Conservation (phyloP, 2,888 invertebrate species). For the Epinotia brunnichana region DNA sequence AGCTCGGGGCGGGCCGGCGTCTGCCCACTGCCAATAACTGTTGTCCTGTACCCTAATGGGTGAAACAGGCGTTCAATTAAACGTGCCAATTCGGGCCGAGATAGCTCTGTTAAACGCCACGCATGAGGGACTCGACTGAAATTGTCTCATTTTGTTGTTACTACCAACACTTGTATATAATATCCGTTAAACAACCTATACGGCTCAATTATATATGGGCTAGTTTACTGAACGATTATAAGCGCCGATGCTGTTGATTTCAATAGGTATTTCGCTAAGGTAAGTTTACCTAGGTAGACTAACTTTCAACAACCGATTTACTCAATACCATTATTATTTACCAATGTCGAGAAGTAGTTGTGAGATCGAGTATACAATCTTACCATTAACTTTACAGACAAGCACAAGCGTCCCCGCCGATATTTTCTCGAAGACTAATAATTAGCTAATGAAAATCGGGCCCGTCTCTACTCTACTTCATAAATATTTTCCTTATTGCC, state of each 20-base stretch:
- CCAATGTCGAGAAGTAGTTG: background rate
- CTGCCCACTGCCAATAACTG: slow-evolving; percentile 70
- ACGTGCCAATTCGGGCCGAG: slow-evolving; percentile 71
- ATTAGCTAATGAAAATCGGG: slow-evolving; percentile 80
- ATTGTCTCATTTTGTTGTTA: slow-evolving; percentile 55
- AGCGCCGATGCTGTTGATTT: background rate
- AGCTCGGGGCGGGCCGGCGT: slow-evolving; percentile 47
- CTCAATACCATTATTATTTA: background rate
- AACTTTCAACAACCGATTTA: background rate
- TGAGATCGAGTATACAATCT: background rate
- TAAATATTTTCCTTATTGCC: slow-evolving; percentile 82
- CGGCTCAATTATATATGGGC: background rate
- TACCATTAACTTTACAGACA: slow-evolving; percentile 31
- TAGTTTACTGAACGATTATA: no score
- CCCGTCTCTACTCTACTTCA: slow-evolving; percentile 71
- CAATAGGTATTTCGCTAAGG: background rate
- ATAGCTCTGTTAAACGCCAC: slow-evolving; percentile 64
- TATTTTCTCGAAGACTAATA: slow-evolving; percentile 56
- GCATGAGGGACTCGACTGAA: slow-evolving; percentile 56
- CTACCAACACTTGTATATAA: slow-evolving; percentile 47
- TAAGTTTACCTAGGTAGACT: background rate
- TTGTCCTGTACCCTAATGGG: slow-evolving; percentile 73
- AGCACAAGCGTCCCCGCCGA: slow-evolving; percentile 45
- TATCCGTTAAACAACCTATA: slow-evolving; percentile 8
- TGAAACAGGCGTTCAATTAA: slow-evolving; percentile 78